A percentile compares a stretch with the other conserved stretches of the same genome.
phyloP scores from a whole-genome alignment of 2,888 invertebrate species.

The Dolichopus griseipennis region DNA sequence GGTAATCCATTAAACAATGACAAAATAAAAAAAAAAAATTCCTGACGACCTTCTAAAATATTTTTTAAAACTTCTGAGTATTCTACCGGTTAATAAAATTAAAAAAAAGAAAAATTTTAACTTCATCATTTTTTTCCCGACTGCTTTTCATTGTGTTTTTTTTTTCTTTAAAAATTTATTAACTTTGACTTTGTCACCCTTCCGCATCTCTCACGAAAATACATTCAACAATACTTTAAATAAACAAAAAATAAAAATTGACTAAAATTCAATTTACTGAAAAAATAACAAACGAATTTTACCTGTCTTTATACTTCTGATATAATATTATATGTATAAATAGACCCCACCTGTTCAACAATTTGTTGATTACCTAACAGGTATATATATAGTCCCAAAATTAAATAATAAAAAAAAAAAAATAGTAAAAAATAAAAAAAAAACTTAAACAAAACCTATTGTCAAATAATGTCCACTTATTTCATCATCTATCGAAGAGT shows the following conservation, averaged over 20 bases:
- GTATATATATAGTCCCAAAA: background rate
- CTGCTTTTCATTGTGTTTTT: too few relatives aligned
- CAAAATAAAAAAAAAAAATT: too few relatives aligned
- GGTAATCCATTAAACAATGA: too few relatives aligned
- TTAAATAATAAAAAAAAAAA: background rate
- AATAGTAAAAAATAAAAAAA: background rate
- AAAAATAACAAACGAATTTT: background rate
- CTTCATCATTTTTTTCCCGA: too few relatives aligned
- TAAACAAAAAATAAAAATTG: background rate
- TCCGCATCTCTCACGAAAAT: background rate
- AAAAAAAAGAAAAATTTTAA: too few relatives aligned
- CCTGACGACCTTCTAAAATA: too few relatives aligned
- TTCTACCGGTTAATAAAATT: too few relatives aligned
- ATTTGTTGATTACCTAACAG: background rate
- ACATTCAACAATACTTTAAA: background rate
- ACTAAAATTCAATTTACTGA: slow-evolving; percentile 1
- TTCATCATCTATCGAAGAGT: background rate
- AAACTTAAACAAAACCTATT: background rate
- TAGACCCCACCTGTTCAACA: slow-evolving; percentile 2
- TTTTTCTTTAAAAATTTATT: background rate
- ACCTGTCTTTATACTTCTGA: background rate
- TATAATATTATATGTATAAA: background rate
- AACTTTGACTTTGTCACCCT: background rate
- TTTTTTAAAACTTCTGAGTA: too few relatives aligned
- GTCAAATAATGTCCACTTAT: background rate